Evolutionary conservation across 2,113 vertebrate genomes (phyloP).

Genomic region (Neogobius melanostomus): DNA sequence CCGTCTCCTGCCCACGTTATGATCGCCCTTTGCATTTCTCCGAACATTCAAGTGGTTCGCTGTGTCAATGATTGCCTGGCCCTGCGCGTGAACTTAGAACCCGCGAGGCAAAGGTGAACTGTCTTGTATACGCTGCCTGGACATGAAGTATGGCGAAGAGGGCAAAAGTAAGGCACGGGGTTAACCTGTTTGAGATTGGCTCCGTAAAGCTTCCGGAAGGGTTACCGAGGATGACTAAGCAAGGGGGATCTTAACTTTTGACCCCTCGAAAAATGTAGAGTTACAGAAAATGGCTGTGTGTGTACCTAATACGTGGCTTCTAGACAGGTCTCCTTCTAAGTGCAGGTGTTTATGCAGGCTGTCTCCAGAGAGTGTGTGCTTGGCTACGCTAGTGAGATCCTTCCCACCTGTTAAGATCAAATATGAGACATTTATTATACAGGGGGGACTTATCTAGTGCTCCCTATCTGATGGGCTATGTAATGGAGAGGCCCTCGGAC

Average conservation of each 20-base stretch:
- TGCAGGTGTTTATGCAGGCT: slow-evolving; percentile 61
- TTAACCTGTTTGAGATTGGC: slow-evolving; percentile 59
- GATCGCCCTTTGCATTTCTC: slow-evolving; percentile 43
- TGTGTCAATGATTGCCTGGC: slow-evolving; percentile 63
- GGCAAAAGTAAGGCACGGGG: slow-evolving; percentile 32
- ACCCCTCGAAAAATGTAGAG: slow-evolving; percentile 33
- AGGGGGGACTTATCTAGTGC: slow-evolving; percentile 72
- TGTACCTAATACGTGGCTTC: slow-evolving; percentile 16
- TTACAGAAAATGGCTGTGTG: slow-evolving; percentile 29
- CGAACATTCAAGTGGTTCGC: slow-evolving; percentile 40
- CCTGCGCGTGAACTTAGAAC: slow-evolving; percentile 69
- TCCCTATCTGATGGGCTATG: slow-evolving; percentile 77
- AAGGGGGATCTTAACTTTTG: slow-evolving; percentile 62
- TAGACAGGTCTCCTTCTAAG: slow-evolving; percentile 29
- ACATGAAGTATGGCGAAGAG: slow-evolving; percentile 17
- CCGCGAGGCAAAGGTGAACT: slow-evolving; percentile 17
- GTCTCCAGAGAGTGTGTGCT: slow-evolving; percentile 54
- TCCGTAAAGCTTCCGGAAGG: slow-evolving; percentile 63
- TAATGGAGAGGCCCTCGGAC: slow-evolving; percentile 72
- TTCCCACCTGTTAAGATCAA: slow-evolving; percentile 79
- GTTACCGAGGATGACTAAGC: slow-evolving; percentile 46
- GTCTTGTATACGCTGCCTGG: slow-evolving; percentile 4
- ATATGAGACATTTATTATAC: slow-evolving; percentile 78
- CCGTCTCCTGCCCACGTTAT: slow-evolving; percentile 40
- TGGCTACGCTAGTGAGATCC: slow-evolving; percentile 59